These are phyloP conservation scores for Tarsius wallacei DNA, from an alignment of 2,797 vertebrate genomes.

Conservation along the genomic window DNA sequence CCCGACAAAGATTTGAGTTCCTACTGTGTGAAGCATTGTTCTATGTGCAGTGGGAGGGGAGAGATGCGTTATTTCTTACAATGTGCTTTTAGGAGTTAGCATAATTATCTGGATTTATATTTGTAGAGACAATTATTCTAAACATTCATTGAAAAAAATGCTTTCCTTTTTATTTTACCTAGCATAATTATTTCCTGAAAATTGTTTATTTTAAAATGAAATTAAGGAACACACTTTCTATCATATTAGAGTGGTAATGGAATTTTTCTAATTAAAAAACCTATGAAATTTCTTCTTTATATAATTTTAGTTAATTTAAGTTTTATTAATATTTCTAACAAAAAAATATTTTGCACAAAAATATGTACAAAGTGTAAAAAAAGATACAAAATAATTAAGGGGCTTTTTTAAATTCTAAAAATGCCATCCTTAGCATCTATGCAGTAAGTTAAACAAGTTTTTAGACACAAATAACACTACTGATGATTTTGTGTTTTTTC, in stretches of 20 bases:
- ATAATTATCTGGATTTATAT: constrained; percentile 35
- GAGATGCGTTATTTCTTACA: constrained; percentile 4
- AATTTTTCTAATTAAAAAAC: constrained; percentile 65
- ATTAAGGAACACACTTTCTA: constrained; percentile 48
- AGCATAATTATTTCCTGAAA: constrained; percentile 63
- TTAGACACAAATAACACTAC: neutral
- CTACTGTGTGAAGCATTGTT: neutral
- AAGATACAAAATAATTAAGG: neutral
- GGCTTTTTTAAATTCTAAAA: neutral
- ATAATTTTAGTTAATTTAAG: neutral
- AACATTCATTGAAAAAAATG: constrained; percentile 57
- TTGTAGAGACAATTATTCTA: constrained; percentile 29
- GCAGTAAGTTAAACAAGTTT: neutral
- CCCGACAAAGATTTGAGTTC: neutral
- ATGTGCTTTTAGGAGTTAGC: constrained; percentile 16
- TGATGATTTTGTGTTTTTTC: neutral
- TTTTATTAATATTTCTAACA: constrained; percentile 4
- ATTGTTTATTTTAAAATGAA: constrained; percentile 52
- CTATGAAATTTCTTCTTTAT: constrained; percentile 27
- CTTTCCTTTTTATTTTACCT: constrained; percentile 63
- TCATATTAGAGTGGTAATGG: neutral
- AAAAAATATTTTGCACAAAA: constrained; percentile 2
- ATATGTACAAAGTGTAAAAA: constrained; percentile 14
- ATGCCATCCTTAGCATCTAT: neutral
- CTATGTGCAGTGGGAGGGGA: neutral